Evolutionary conservation across 2,888 invertebrate genomes (phyloP).

Genomic region (Chymomyza procnemis): DNA sequence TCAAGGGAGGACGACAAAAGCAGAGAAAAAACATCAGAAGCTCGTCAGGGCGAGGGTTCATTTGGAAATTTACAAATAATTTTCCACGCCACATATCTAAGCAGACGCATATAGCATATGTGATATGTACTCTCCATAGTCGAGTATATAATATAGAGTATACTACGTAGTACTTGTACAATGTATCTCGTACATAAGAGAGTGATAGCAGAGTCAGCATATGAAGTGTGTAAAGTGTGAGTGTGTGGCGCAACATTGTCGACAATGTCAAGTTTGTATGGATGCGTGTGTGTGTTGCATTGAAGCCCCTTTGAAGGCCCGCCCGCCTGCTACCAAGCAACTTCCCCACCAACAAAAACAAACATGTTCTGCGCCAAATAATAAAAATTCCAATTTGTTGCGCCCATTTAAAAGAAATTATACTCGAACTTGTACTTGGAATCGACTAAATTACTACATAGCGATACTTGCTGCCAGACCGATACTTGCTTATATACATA

Average conservation of each 20-base stretch:
- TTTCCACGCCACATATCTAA: background rate
- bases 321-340: too few relatives aligned
- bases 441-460: slow-evolving; percentile 2
- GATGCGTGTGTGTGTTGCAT: slow-evolving; percentile 30
- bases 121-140: background rate
- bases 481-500: background rate
- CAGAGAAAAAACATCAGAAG: background rate
- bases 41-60: background rate
- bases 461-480: background rate
- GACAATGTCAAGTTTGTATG: slow-evolving; percentile 30
- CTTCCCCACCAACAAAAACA: slow-evolving; percentile 2
- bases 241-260: background rate
- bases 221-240: background rate
- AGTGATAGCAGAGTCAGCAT: background rate
- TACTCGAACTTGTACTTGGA: slow-evolving; percentile 16
- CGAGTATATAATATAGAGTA: too few relatives aligned
- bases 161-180: too few relatives aligned
- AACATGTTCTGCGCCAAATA: slow-evolving; percentile 49
- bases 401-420: slow-evolving; percentile 37
- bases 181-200: background rate
- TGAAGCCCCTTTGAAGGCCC: background rate
- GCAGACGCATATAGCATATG: background rate
- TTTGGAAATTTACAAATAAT: background rate
- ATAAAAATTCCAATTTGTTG: slow-evolving; percentile 47
- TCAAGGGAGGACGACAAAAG: background rate